Conservation (phyloP, 2,113 vertebrate species). For the Arothron firmamentum region DNA sequence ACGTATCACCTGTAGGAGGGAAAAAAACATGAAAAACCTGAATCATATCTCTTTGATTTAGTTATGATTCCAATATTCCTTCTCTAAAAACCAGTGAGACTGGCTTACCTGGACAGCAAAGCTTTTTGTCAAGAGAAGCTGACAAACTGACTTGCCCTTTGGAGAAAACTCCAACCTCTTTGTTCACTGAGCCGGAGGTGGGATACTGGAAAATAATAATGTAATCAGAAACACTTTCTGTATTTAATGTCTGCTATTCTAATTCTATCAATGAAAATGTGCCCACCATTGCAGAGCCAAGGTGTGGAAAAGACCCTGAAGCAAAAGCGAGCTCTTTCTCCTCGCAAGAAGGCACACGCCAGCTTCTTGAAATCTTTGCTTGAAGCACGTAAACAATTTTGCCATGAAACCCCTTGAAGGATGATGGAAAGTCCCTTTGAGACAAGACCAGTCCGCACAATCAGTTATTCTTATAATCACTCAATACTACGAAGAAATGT, state of each 20-base stretch:
- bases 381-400: conserved; percentile 53
- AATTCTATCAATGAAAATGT: neutral
- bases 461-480: neutral
- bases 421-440: conserved; percentile 61
- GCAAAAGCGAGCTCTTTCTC: conserved; percentile 40
- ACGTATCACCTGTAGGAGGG: conserved; percentile 50
- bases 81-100: neutral
- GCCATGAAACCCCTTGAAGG: conserved; percentile 51
- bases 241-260: neutral
- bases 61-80: too few species aligned
- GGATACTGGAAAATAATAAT: conserved; percentile 34
- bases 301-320: conserved; percentile 5
- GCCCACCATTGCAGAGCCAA: conserved; percentile 14
- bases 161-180: conserved; percentile 52
- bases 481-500: neutral
- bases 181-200: conserved; percentile 36
- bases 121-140: conserved; percentile 33
- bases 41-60: too few species aligned
- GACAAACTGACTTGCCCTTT: conserved; percentile 44
- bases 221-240: neutral
- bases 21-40: conserved; percentile 5
- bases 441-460: neutral
- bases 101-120: conserved; percentile 57
- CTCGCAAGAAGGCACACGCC: conserved; percentile 15
- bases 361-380: conserved; percentile 58